A percentile compares a stretch with the other conserved stretches of the same genome.
Evolutionary conservation across 2,888 invertebrate species (phyloP).

Genomic region (Diadegma fenestrale): DNA sequence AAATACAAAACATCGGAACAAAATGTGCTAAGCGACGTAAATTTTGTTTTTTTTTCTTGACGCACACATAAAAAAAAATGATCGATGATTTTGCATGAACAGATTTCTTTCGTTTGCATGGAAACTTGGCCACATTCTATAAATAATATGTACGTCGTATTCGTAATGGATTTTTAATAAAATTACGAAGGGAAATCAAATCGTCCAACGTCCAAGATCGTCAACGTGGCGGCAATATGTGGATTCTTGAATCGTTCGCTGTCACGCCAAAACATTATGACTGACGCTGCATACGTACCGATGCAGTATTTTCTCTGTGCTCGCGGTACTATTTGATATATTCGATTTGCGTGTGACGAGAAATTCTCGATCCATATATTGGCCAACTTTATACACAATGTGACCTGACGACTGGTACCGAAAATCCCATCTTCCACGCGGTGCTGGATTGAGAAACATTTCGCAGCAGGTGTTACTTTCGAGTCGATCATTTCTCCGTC

Average conservation of each 20-base stretch:
- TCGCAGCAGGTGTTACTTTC: neutral
- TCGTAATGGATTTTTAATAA: neutral
- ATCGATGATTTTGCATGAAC: neutral
- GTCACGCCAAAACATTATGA: conserved; percentile 69
- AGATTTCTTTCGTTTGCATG: neutral
- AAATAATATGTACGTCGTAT: neutral
- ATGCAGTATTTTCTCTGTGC: conserved; percentile 9
- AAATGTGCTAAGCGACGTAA: neutral
- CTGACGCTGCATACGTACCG: conserved; percentile 58
- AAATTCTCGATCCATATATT: conserved; percentile 63
- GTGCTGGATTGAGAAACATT: neutral
- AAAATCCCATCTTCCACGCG: conserved; percentile 12
- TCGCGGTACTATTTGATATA: conserved; percentile 14
- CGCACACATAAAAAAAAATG: neutral
- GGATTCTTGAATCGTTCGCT: conserved; percentile 59
- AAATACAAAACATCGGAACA: neutral
- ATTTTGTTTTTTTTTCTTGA: no score
- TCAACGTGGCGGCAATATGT: conserved; percentile 18
- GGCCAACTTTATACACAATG: conserved; percentile 5
- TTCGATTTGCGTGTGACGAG: conserved; percentile 68
- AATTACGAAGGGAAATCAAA: neutral
- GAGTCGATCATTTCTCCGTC: neutral
- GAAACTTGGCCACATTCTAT: neutral
- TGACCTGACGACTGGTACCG: conserved; percentile 59
- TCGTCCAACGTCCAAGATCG: conserved; percentile 5